A percentile compares a stretch with the other conserved stretches of the same genome.
phyloP scores from a whole-genome alignment of 2,888 invertebrate genomes.

The Chymomyza caudatula region DNA sequence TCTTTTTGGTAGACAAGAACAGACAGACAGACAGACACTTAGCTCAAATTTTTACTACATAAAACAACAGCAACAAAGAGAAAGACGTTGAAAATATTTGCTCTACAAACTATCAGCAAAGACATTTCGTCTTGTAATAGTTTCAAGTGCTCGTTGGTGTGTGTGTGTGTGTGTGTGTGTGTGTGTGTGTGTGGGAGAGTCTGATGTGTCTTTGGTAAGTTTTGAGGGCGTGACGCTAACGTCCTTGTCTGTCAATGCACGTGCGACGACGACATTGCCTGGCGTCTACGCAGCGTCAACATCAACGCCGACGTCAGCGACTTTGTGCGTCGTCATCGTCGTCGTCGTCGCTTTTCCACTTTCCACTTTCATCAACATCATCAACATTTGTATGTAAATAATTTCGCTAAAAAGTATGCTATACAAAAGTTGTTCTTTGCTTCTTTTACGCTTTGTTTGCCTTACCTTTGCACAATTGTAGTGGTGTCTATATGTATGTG shows the following conservation, averaged over 20 bases:
- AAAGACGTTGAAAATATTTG: constrained; percentile 22
- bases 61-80: neutral
- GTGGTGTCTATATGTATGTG: neutral
- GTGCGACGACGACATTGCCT: constrained; percentile 5
- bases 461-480: constrained; percentile 12
- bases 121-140: constrained; percentile 48
- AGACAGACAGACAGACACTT: neutral
- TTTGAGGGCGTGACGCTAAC: constrained; percentile 35
- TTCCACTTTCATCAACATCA: constrained; percentile 54
- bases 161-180: constrained; percentile 16
- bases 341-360: constrained; percentile 24
- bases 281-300: neutral
- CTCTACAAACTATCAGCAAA: constrained; percentile 42
- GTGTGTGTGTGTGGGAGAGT: neutral
- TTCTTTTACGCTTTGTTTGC: constrained; percentile 20
- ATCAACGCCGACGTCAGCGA: neutral
- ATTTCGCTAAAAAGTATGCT: constrained; percentile 55
- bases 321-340: constrained; percentile 4
- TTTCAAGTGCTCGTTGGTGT: constrained; percentile 40
- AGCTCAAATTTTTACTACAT: neutral
- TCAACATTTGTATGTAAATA: constrained; percentile 58
- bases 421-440: constrained; percentile 38
- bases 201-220: constrained; percentile 7
- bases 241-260: constrained; percentile 37
- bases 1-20: neutral